Evolutionary conservation across 2,797 vertebrate genomes (phyloP).

Genomic region (Spinus pinus): DNA sequence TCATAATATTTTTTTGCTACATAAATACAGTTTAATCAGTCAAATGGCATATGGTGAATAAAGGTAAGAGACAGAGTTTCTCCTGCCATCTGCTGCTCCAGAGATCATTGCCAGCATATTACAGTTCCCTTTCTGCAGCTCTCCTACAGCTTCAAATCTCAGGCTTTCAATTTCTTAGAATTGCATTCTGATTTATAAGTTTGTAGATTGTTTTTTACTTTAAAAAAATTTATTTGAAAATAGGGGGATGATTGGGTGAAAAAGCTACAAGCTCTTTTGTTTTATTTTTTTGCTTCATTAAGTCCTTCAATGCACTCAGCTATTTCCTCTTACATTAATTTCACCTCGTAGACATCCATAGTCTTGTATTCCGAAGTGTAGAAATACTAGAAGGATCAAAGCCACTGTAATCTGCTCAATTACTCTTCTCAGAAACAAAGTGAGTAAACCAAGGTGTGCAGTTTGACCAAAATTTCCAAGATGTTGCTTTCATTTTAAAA

Average conservation of each 20-base stretch:
- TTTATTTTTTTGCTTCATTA: neutral
- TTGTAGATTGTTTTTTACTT: neutral
- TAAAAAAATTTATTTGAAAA: neutral
- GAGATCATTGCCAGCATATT: constrained; percentile 20
- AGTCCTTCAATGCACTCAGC: neutral
- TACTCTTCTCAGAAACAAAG: neutral
- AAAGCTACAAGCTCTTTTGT: neutral
- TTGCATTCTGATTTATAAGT: neutral
- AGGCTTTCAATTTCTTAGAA: neutral
- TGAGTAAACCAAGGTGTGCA: neutral
- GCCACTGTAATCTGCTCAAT: neutral
- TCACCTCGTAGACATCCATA: neutral
- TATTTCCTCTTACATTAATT: neutral
- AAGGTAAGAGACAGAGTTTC: constrained; percentile 55
- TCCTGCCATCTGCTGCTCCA: constrained; percentile 35
- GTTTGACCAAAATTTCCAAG: neutral
- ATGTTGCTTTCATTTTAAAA: neutral
- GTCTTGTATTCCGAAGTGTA: neutral
- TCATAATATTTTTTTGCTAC: neutral
- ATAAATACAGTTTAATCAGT: constrained; percentile 36
- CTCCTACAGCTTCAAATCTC: neutral
- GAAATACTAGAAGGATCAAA: neutral
- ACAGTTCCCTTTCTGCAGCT: neutral
- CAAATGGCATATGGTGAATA: constrained; percentile 46
- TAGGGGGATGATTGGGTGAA: neutral